phyloP scores from a whole-genome alignment of 1,140 invertebrate species.

The Listronotus oregonensis region DNA sequence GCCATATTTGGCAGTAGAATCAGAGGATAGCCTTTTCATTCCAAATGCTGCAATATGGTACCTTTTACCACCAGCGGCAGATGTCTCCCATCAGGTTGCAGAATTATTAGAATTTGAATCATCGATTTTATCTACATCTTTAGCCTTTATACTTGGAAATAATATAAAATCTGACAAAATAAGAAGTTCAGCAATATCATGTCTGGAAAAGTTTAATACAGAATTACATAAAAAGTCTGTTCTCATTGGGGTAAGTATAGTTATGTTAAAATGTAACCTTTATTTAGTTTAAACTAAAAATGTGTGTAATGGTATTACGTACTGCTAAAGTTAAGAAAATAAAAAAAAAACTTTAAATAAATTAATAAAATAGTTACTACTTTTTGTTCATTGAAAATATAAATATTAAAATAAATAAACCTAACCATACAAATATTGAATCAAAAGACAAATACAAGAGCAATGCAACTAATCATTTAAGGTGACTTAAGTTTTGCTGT shows the following conservation, averaged over 20 bases:
- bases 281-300: neutral
- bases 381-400: too few relatives aligned
- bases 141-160: conserved; percentile 56
- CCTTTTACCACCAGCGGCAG: conserved; percentile 55
- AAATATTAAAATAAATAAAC: too few relatives aligned
- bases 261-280: neutral
- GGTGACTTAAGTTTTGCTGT: too few relatives aligned
- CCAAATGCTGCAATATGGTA: conserved; percentile 63
- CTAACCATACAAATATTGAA: too few relatives aligned
- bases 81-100: conserved; percentile 57
- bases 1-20: conserved; percentile 59
- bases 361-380: too few relatives aligned
- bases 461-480: too few relatives aligned
- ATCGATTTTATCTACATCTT: conserved; percentile 66
- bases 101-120: conserved; percentile 80
- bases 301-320: neutral
- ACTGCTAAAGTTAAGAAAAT: neutral
- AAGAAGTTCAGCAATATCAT: conserved; percentile 56
- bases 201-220: conserved; percentile 58
- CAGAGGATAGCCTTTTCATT: conserved; percentile 60
- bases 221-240: conserved; percentile 33
- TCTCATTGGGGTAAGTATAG: conserved; percentile 39
- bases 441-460: too few relatives aligned
- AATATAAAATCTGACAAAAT: conserved; percentile 59
- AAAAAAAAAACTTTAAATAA: too few relatives aligned